A percentile compares a stretch with the other conserved stretches of the same genome.
Evolutionary conservation across 2,888 invertebrate species (phyloP).

Genomic region (Synanthedon tipuliformis): DNA sequence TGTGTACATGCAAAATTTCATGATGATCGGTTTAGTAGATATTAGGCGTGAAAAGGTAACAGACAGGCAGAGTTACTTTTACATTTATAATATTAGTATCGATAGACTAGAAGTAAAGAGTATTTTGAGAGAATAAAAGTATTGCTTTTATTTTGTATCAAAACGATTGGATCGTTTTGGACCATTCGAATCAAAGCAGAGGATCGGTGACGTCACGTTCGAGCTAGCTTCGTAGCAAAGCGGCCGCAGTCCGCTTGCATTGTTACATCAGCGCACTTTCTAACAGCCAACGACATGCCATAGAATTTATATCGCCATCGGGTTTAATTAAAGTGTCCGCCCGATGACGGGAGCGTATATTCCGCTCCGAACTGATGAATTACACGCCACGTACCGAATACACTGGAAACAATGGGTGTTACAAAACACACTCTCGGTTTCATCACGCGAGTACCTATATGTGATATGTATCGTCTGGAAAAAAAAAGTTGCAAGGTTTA

Average conservation of each 20-base stretch:
- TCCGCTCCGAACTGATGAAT: constrained; percentile 29
- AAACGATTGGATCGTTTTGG: background rate
- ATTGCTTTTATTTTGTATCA: no score
- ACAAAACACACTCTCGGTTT: constrained; percentile 52
- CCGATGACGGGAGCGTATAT: constrained; percentile 15
- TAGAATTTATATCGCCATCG: constrained; percentile 50
- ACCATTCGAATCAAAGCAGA: constrained; percentile 19
- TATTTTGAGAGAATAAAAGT: no score
- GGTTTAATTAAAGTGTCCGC: constrained; percentile 47
- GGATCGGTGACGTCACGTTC: constrained; percentile 30
- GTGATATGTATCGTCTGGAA: constrained; percentile 21
- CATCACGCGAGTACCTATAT: constrained; percentile 28
- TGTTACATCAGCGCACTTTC: constrained; percentile 58
- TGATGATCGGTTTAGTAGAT: no score
- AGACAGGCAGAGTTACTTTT: no score
- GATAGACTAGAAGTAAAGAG: no score
- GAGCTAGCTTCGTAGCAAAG: constrained; percentile 14
- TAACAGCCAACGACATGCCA: constrained; percentile 38
- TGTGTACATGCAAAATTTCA: no score
- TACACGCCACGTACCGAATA: constrained; percentile 24
- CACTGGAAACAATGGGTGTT: constrained; percentile 44
- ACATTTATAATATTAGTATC: no score
- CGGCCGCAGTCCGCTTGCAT: constrained; percentile 23
- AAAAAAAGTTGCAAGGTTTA: constrained; percentile 6
- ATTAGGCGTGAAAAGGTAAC: no score